Conservation (phyloP, 2,888 invertebrate species). For the Masnerella sp. region DNA sequence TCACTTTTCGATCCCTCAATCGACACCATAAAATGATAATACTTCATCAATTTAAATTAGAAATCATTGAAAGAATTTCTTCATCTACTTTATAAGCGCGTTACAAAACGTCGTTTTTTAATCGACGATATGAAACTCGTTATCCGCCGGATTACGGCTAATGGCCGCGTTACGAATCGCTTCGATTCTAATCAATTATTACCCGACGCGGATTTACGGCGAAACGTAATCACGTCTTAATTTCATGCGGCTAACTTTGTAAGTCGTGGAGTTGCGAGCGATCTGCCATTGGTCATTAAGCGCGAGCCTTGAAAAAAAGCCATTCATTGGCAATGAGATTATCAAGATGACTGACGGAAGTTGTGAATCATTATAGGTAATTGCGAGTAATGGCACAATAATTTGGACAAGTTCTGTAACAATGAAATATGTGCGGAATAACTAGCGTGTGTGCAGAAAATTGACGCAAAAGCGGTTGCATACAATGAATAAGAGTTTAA, state of each 20-base stretch:
- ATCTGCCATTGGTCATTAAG: slow-evolving; percentile 24
- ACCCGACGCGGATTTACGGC: slow-evolving; percentile 17
- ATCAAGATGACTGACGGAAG: slow-evolving; percentile 38
- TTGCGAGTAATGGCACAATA: slow-evolving; percentile 33
- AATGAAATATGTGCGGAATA: slow-evolving; percentile 27
- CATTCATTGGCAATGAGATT: slow-evolving; percentile 38
- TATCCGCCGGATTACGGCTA: slow-evolving; percentile 33
- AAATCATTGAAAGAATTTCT: no score
- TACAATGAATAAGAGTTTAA: not conserved
- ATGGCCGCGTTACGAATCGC: slow-evolving; percentile 21
- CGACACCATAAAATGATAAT: no score
- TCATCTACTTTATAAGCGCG: not conserved
- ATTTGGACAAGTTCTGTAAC: slow-evolving; percentile 27
- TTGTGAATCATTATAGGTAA: slow-evolving; percentile 39
- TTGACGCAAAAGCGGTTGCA: not conserved
- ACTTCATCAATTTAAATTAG: no score
- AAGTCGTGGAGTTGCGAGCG: slow-evolving; percentile 3
- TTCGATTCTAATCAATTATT: slow-evolving; percentile 47
- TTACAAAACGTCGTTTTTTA: slow-evolving; percentile 20
- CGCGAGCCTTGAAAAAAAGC: slow-evolving; percentile 37
- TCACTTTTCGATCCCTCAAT: no score
- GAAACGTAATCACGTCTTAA: slow-evolving; percentile 33
- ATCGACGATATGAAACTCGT: slow-evolving; percentile 24
- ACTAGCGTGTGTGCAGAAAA: slow-evolving; percentile 12
- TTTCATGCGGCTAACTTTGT: slow-evolving; percentile 35